A percentile compares a stretch with the other conserved stretches of the same genome.
Conservation (phyloP, 2,888 invertebrate species). For the Aphrophora alni region DNA sequence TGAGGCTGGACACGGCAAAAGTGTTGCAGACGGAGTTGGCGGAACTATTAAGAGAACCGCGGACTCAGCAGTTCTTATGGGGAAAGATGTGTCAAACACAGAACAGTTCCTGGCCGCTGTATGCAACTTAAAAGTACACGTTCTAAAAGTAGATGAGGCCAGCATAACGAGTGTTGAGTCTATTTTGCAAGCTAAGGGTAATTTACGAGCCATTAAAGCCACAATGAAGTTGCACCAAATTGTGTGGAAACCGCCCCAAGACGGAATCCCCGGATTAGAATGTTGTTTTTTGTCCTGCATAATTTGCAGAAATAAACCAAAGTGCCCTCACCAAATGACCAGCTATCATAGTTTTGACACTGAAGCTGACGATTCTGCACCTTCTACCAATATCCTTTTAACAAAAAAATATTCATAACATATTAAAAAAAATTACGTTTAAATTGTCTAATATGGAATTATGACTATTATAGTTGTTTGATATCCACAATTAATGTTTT, state of each 20-base stretch:
- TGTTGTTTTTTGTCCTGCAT: constrained; percentile 20
- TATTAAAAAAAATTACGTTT: too few species aligned
- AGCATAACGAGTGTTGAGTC: background rate
- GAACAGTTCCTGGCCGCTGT: constrained; percentile 18
- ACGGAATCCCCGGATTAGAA: background rate
- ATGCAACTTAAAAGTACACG: background rate
- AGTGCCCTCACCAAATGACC: constrained; percentile 19
- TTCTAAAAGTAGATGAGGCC: constrained; percentile 4
- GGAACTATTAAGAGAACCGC: constrained; percentile 21
- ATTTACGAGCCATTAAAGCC: background rate
- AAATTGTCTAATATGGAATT: too few species aligned
- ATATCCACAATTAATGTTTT: too few species aligned
- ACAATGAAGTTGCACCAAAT: constrained; percentile 18
- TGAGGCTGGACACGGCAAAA: constrained; percentile 23
- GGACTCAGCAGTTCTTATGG: background rate
- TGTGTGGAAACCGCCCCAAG: background rate
- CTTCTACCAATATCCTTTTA: constrained; percentile 21
- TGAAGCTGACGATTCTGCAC: background rate
- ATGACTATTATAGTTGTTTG: too few species aligned
- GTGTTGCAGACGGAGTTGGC: constrained; percentile 27
- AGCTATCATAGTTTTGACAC: background rate
- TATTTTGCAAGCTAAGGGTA: background rate
- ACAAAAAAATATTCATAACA: background rate
- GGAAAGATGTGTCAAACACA: constrained; percentile 20
- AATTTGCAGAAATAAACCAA: constrained; percentile 9